phyloP scores from a whole-genome alignment of 2,888 invertebrate genomes.

The Odontocolon sp. region DNA sequence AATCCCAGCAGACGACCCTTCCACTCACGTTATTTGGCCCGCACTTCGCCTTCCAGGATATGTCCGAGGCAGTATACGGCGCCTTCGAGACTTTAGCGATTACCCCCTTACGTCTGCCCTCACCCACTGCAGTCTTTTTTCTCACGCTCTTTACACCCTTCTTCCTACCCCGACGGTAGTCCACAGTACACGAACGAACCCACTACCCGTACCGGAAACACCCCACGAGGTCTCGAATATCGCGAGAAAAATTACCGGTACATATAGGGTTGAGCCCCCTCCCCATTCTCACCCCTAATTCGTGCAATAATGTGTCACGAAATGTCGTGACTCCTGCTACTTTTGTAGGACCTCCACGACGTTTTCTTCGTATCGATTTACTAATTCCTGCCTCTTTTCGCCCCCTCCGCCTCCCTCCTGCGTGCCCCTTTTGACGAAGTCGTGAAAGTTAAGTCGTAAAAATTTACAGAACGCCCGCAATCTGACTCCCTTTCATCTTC shows the following conservation, averaged over 20 bases:
- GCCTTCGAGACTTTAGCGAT: slow-evolving; percentile 31
- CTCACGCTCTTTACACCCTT: background rate
- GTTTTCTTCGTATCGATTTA: slow-evolving; percentile 54
- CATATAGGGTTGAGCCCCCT: slow-evolving; percentile 7
- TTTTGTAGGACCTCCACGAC: slow-evolving; percentile 34
- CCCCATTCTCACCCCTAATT: no score
- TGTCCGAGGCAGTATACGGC: slow-evolving; percentile 25
- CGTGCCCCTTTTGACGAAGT: slow-evolving; percentile 27
- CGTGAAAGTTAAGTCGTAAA: slow-evolving; percentile 47
- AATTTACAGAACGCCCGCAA: slow-evolving; percentile 4
- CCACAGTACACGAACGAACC: background rate
- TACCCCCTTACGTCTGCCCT: no score
- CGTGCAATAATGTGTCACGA: slow-evolving; percentile 57
- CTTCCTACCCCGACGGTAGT: background rate
- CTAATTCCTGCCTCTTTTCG: slow-evolving; percentile 35
- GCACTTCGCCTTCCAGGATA: slow-evolving; percentile 5
- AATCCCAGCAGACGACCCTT: slow-evolving; percentile 58
- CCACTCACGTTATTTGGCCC: slow-evolving; percentile 48
- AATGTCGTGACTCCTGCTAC: slow-evolving; percentile 62
- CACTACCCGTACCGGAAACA: background rate
- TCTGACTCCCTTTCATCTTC: slow-evolving; percentile 4
- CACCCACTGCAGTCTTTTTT: slow-evolving; percentile 33
- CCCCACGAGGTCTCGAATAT: slow-evolving; percentile 27
- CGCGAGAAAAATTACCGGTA: slow-evolving; percentile 54
- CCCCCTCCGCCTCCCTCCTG: background rate